phyloP scores from a whole-genome alignment of 1,140 invertebrate species.

The Arion vulgaris region DNA sequence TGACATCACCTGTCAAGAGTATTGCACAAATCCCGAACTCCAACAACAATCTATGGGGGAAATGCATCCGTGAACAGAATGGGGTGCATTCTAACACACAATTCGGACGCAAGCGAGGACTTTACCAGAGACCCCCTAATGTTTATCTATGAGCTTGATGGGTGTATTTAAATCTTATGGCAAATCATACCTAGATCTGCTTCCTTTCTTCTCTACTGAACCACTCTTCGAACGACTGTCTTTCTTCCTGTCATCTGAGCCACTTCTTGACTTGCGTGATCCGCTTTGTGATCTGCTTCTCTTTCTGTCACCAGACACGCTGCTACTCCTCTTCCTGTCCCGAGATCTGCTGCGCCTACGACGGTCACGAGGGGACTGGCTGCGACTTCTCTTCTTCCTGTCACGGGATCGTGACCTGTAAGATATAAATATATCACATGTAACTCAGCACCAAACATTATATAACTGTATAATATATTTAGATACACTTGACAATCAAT shows the following conservation, averaged over 20 bases:
- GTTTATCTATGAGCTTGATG: no score
- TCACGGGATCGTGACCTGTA: slow-evolving; percentile 45
- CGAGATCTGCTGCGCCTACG: slow-evolving; percentile 45
- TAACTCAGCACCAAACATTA: no score
- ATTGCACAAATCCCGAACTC: no score
- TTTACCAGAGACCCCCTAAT: no score
- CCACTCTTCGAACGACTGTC: slow-evolving; percentile 7
- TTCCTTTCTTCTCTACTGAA: neutral
- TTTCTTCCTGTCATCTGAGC: slow-evolving; percentile 4
- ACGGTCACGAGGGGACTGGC: slow-evolving; percentile 42
- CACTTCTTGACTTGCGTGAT: slow-evolving; percentile 35
- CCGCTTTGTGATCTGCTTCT: slow-evolving; percentile 29
- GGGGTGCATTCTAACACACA: no score
- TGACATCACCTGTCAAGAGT: no score
- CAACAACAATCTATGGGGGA: no score
- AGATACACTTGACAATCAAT: no score
- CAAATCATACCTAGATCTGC: slow-evolving; percentile 20
- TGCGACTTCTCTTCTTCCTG: slow-evolving; percentile 38
- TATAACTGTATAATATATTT: no score
- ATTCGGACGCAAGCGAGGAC: no score
- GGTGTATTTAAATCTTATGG: no score
- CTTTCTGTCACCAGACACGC: slow-evolving; percentile 38
- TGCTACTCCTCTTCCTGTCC: slow-evolving; percentile 42
- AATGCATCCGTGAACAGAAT: no score
- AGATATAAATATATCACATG: neutral